Evolutionary conservation across 2,888 invertebrate genomes (phyloP).

Genomic region (Erebia aethiops): DNA sequence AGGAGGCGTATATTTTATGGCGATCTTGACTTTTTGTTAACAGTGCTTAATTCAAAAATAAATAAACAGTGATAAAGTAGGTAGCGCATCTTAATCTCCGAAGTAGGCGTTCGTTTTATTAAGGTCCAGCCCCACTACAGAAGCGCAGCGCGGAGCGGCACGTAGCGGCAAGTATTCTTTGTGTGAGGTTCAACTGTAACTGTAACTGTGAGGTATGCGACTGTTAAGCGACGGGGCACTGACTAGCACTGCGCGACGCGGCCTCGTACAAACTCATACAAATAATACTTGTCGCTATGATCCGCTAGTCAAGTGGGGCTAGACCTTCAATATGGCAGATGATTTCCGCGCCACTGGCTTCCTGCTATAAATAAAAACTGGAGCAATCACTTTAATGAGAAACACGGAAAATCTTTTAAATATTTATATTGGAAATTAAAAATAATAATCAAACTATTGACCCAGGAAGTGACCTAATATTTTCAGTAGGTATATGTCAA

Average conservation of each 20-base stretch:
- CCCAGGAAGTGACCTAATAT: slow-evolving; percentile 24
- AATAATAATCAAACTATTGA: slow-evolving; percentile 7
- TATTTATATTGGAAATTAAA: slow-evolving; percentile 1
- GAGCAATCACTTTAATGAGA: slow-evolving; percentile 16
- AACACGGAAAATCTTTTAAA: slow-evolving; percentile 7
- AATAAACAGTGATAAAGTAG: background rate
- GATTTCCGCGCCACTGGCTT: background rate
- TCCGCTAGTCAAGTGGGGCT: no score
- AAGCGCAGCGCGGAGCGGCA: no score
- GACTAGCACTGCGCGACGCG: no score
- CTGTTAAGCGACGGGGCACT: no score
- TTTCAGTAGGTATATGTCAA: slow-evolving; percentile 17
- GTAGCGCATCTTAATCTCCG: background rate
- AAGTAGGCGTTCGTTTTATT: background rate
- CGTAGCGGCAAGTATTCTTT: no score
- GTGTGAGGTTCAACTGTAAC: no score
- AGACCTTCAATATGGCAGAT: background rate
- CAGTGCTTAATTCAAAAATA: background rate
- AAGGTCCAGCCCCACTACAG: background rate
- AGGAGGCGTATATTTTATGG: slow-evolving; percentile 14
- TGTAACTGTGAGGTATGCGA: no score
- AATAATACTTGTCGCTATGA: no score
- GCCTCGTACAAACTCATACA: no score
- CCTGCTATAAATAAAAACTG: slow-evolving; percentile 11
- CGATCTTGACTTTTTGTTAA: slow-evolving; percentile 11